A percentile compares a stretch with the other conserved stretches of the same genome.
phyloP scores from a whole-genome alignment of 1,140 invertebrate species.

The Lordiphosa clarofinis region DNA sequence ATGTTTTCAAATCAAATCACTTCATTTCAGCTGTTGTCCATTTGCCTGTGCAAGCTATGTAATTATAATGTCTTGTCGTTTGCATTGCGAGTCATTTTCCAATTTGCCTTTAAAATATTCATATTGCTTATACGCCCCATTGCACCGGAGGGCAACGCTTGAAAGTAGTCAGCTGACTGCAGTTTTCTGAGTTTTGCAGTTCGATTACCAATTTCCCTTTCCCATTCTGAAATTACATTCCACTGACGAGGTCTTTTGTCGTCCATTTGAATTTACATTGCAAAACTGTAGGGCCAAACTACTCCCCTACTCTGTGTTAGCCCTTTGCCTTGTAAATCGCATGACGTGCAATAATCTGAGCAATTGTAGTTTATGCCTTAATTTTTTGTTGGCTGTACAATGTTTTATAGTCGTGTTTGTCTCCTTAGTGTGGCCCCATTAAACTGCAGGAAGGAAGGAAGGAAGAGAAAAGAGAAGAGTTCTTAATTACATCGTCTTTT shows the following conservation, averaged over 20 bases:
- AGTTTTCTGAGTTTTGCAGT: slow-evolving; percentile 22
- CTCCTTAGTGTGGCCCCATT: slow-evolving; percentile 9
- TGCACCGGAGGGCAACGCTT: slow-evolving; percentile 27
- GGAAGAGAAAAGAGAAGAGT: slow-evolving; percentile 11
- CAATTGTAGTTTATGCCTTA: slow-evolving; percentile 62
- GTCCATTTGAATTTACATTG: slow-evolving; percentile 10
- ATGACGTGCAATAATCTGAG: slow-evolving; percentile 57
- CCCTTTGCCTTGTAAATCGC: slow-evolving; percentile 42
- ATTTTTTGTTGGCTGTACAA: slow-evolving; percentile 44
- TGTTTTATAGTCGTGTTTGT: slow-evolving; percentile 37
- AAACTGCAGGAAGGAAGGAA: slow-evolving; percentile 15
- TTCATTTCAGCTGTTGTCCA: slow-evolving; percentile 9
- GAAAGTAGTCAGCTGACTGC: slow-evolving; percentile 17
- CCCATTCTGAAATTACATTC: too few species aligned
- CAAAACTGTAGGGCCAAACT: slow-evolving; percentile 26
- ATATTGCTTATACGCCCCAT: slow-evolving; percentile 64
- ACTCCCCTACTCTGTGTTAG: not conserved
- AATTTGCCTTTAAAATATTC: slow-evolving; percentile 66
- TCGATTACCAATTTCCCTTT: slow-evolving; percentile 32
- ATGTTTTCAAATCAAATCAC: slow-evolving; percentile 5
- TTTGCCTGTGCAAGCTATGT: slow-evolving; percentile 11
- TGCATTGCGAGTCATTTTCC: slow-evolving; percentile 39
- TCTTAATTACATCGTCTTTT: slow-evolving; percentile 57
- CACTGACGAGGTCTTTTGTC: slow-evolving; percentile 1
- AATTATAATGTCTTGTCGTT: slow-evolving; percentile 44